Percentiles rank a stretch among this genome's conserved stretches.
These are phyloP conservation scores for Lepidocyrtoides sp. DNA, from an alignment of 2,888 invertebrate species.

Conservation along the genomic window DNA sequence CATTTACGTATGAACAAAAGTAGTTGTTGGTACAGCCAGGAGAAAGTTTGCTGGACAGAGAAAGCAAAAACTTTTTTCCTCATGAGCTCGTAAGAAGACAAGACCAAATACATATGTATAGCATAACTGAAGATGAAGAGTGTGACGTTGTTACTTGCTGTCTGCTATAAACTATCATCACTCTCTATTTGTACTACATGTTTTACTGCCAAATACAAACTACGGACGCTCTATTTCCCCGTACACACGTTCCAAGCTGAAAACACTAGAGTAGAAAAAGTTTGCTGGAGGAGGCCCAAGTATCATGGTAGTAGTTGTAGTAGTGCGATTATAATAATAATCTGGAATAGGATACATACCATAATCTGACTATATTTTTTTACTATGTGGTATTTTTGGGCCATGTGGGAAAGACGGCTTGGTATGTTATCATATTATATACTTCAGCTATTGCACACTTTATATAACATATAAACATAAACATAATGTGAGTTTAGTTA, in stretches of 20 bases:
- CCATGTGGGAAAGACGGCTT: neutral
- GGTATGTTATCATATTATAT: no score
- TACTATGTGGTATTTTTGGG: neutral
- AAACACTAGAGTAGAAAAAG: conserved; percentile 1
- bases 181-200: neutral
- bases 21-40: neutral
- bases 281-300: conserved; percentile 57
- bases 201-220: conserved; percentile 12
- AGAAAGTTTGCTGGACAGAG: neutral
- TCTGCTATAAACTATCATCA: neutral
- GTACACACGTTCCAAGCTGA: neutral
- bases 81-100: neutral
- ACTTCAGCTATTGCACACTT: no score
- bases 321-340: no score
- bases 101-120: no score
- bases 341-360: no score
- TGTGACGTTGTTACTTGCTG: conserved; percentile 25
- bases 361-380: neutral
- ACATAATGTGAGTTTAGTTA: no score
- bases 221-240: neutral
- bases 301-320: neutral
- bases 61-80: conserved; percentile 49
- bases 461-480: no score
- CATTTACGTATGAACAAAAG: neutral
- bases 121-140: conserved; percentile 65